Evolutionary conservation across 2,113 vertebrate species (phyloP), one percentile per base, ranked within the genome.

Genomic region (Accipiter cooperii): DNA sequence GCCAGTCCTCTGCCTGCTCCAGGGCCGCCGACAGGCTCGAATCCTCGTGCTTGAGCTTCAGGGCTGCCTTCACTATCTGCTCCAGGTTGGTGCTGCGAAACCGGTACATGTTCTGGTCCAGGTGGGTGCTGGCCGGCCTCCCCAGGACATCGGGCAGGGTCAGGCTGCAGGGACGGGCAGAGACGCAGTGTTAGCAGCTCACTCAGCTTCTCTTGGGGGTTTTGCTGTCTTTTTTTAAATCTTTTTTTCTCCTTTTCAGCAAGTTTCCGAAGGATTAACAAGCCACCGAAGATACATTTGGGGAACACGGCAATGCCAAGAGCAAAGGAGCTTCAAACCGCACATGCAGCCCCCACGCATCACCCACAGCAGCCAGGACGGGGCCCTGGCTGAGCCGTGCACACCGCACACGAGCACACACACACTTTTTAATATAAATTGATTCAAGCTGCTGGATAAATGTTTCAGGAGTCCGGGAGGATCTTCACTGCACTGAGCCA

Each of bases 1-100:
- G 98, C 99, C 99, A 99, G 96, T 99, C 99, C 89, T 99, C 99
- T 0, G 98, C 99, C 97, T 99, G 99, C 61, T 99, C 99, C 98
- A 99, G 91, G 36, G 98, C 97, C 0, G 40, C 47, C 3, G 90
- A 78, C 20, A 99, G 97, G 61, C 98, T 97, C 1, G 97, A 97
- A n/a, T 97, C 97, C 0, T 97, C 98, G 0, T 99, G 98, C 85
- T 99, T 99, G 29, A 99, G 96, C 9, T 97, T 95, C 86, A 98
- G 86, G 1, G 99, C 99, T 0, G 97, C 98, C 54, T 98, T 92
- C 0, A 95, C 84, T 0, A 99, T 99, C 98, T 99, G 99, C 92
- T 88, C 97, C 96, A 99, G 95, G 97, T 98, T 98, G 40, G 98
- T 68, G 18, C 89, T 95, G 1, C 99, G 99, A 12, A 98, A 96